Evolutionary conservation across 2,888 invertebrate genomes (phyloP).

Genomic region (Ectemnius continuus): DNA sequence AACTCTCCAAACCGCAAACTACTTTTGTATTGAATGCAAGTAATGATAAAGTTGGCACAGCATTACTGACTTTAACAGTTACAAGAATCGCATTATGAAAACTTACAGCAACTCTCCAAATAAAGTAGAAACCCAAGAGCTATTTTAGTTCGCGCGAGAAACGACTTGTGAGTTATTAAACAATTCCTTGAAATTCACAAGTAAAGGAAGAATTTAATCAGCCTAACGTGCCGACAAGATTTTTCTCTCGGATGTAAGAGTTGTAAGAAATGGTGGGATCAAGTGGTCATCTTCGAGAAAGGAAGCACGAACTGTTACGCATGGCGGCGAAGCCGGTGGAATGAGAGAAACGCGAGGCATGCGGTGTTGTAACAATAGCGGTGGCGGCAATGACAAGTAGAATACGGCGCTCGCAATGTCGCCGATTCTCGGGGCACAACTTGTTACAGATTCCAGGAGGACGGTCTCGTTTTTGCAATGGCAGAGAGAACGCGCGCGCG

Average conservation of each 20-base stretch:
- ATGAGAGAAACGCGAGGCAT: conserved; percentile 18
- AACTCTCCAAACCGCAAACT: neutral
- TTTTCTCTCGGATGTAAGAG: no score
- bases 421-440: neutral
- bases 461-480: neutral
- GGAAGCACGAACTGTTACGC: conserved; percentile 5
- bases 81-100: no score
- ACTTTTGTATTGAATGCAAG: neutral
- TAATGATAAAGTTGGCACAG: no score
- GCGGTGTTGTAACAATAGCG: conserved; percentile 14
- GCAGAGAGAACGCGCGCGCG: neutral
- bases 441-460: conserved; percentile 5
- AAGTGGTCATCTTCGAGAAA: conserved; percentile 13
- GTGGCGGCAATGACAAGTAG: neutral
- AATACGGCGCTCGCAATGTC: no score
- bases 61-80: no score
- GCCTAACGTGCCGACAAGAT: no score
- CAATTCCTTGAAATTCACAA: no score
- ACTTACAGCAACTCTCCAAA: no score
- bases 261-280: conserved; percentile 7
- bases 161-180: no score
- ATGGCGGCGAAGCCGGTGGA: neutral
- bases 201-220: no score
- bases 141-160: no score
- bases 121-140: no score